Evolutionary conservation across 2,888 invertebrate genomes (phyloP).

Genomic region (Helicoverpa assulta): DNA sequence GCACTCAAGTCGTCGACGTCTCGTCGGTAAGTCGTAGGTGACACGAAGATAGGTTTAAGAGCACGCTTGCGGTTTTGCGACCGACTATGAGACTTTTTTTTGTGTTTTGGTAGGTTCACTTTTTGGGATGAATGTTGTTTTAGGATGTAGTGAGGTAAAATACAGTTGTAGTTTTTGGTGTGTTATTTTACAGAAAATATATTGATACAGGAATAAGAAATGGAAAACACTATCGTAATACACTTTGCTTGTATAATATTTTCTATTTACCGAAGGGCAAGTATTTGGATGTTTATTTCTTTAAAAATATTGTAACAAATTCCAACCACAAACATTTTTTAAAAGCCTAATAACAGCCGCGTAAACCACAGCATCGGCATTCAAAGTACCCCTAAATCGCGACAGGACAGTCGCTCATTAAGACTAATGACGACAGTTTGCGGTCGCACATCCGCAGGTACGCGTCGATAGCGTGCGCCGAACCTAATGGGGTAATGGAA

Average conservation of each 20-base stretch:
- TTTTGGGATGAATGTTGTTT: conserved; percentile 1
- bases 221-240: not conserved
- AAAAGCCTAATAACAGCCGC: conserved; percentile 8
- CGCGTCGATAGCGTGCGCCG: conserved; percentile 35
- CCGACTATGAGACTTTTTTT: conserved; percentile 16
- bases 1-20: conserved; percentile 35
- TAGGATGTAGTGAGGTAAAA: not conserved
- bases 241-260: not conserved
- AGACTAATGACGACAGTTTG: conserved; percentile 52
- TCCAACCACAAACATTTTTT: conserved; percentile 29
- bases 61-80: conserved; percentile 25
- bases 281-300: not conserved
- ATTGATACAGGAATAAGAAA: not conserved
- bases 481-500: conserved; percentile 54
- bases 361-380: conserved; percentile 44
- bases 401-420: conserved; percentile 31
- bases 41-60: conserved; percentile 43
- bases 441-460: conserved; percentile 46
- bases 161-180: not conserved
- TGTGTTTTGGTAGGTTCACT: not conserved
- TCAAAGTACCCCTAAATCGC: conserved; percentile 37
- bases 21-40: conserved; percentile 26
- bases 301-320: not conserved
- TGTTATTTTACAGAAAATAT: not conserved
- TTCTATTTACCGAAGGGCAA: not conserved